These are phyloP conservation scores for Sphyrna mokarran DNA, from an alignment of 2,113 vertebrate species.

Conservation along the genomic window DNA sequence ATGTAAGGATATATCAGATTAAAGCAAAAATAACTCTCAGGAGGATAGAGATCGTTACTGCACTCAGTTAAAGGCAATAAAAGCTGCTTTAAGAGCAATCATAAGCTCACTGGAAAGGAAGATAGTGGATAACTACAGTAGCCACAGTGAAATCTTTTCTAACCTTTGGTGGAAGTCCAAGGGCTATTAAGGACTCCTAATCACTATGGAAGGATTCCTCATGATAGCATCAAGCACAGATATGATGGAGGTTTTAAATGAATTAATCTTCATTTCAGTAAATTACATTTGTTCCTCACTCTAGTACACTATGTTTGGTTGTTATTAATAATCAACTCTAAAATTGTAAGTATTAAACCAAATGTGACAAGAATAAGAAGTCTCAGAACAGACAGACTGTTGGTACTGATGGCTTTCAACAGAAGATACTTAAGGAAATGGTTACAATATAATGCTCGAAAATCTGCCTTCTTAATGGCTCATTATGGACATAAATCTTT, in stretches of 20 bases:
- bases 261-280: neutral
- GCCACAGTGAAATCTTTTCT: neutral
- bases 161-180: neutral
- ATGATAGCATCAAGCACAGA: neutral
- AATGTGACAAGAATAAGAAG: neutral
- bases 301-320: neutral
- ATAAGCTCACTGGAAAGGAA: neutral
- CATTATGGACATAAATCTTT: neutral
- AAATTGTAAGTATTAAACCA: neutral
- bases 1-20: neutral
- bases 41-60: neutral
- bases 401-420: neutral
- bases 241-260: neutral
- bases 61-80: constrained; percentile 4
- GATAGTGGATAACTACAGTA: neutral
- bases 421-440: neutral
- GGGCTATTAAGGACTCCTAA: neutral
- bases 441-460: neutral
- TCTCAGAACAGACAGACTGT: neutral
- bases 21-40: neutral
- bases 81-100: neutral
- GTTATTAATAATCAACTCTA: neutral
- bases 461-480: neutral
- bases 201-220: neutral
- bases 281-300: neutral